Base-by-base conservation (phyloP, 2,113 vertebrate genomes). In the Vulpes vulpes region DNA sequence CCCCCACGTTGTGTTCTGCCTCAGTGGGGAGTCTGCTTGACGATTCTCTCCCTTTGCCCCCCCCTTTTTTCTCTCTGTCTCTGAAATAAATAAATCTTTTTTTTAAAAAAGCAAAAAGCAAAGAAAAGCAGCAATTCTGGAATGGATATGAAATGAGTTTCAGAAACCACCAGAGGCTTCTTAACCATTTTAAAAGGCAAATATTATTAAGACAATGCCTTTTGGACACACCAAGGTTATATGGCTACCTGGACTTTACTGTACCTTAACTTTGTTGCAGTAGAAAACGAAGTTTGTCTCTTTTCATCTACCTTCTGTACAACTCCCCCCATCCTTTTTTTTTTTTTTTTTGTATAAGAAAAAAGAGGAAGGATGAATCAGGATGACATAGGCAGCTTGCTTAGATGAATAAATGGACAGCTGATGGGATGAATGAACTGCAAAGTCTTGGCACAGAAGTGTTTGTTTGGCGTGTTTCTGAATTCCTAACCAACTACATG, bases 141-240 rank as follows among this genome's bases (percentile, higher is more conserved):
- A 94, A 64, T 91, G 12, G 95, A 71, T 96, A 62, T 60, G 55
- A 94, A 97, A 92, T 95, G 51, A 95, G 81, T 98, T 98, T 94
- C 78, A 92, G 81, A 95, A 90, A 96, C 71, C 88, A 49, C 12
- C 76, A 74, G 64, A 65, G 74, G 81, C 62, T 91, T 96, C 83
- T 95, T 78, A 65, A 87, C 38, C 57, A 81, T 88, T 80, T 51
- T 79, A 67, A 80, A 94, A 69, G 22, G 10, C 43, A 80, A 82
- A 30, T 16, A 6, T 73, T 92, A 84, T 95, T 87, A 76, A 98
- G 95, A 94, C 30, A 32, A 11, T 78, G 25, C 73, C 67, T 92
- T 64, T 53, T 92, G 51, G 81, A 89, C 73, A 49, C 85, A 59
- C 80, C 53, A 53, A 51, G 64, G 53, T 90, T 88, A 73, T 51